Percentiles rank a stretch among this genome's conserved stretches.
These are phyloP conservation scores for Mycetomoellerius zeteki DNA, from an alignment of 1,140 invertebrate species.

Conservation along the genomic window DNA sequence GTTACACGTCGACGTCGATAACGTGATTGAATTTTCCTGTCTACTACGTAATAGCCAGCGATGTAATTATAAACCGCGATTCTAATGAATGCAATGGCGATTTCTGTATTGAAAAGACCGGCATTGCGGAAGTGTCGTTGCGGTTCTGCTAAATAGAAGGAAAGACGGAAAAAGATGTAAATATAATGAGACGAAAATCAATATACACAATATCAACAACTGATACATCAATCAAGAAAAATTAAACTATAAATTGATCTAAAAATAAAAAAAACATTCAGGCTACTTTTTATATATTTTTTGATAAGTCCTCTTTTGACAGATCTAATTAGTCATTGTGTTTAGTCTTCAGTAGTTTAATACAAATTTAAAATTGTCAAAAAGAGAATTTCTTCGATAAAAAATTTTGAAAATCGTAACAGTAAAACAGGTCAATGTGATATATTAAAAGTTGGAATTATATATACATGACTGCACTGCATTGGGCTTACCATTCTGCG, in stretches of 20 bases:
- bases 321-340: background rate
- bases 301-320: background rate
- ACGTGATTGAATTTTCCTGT: slow-evolving; percentile 64
- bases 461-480: background rate
- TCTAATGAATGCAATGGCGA: slow-evolving; percentile 19
- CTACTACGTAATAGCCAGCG: slow-evolving; percentile 45
- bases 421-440: background rate
- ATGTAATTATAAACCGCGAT: slow-evolving; percentile 40
- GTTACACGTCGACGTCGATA: slow-evolving; percentile 59
- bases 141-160: background rate
- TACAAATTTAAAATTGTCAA: background rate
- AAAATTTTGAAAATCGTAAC: background rate
- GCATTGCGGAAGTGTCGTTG: slow-evolving; percentile 4
- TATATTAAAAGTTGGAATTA: slow-evolving; percentile 1
- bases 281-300: no score
- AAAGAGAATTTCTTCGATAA: background rate
- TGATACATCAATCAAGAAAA: background rate
- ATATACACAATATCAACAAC: background rate
- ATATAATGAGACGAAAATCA: background rate
- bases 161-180: background rate
- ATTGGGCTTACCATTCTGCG: background rate
- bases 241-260: background rate
- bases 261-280: background rate
- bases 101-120: slow-evolving; percentile 26
- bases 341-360: background rate